These are phyloP conservation scores for Dendrophyllia cribrosa DNA, from an alignment of 64 coral and sea anemone species.

Conservation along the genomic window DNA sequence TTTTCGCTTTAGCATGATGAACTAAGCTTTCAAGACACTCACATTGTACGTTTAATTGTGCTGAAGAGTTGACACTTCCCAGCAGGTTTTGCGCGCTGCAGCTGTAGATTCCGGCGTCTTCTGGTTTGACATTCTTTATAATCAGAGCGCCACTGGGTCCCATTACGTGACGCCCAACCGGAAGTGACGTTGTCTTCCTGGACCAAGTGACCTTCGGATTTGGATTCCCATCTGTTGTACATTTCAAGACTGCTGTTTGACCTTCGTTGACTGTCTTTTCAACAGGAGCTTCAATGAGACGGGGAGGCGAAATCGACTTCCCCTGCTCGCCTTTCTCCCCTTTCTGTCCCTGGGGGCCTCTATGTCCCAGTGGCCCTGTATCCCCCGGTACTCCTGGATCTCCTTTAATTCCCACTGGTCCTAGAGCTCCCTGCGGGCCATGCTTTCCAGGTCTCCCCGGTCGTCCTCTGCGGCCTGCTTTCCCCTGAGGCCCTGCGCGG, in stretches of 20 bases:
- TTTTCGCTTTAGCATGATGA: no score
- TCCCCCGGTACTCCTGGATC: neutral
- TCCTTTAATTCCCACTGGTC: neutral
- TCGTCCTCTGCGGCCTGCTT: no score
- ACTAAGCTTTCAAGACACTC: neutral
- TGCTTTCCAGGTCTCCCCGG: neutral
- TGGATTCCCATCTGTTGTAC: conserved; percentile 46
- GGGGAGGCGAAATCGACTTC: neutral
- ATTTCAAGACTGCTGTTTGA: conserved; percentile 4
- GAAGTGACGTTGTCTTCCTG: neutral
- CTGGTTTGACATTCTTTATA: neutral
- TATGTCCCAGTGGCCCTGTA: neutral
- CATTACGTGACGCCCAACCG: neutral
- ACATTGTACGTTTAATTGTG: conserved; percentile 32
- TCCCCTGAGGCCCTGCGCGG: no score
- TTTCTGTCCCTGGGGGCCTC: conserved; percentile 18
- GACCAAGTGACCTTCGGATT: conserved; percentile 43
- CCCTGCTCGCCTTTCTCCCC: conserved; percentile 10
- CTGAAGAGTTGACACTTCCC: conserved; percentile 14
- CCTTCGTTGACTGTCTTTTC: conserved; percentile 17
- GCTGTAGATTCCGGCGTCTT: conserved; percentile 49
- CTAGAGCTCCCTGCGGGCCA: neutral
- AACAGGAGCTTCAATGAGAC: neutral
- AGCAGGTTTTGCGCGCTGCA: conserved; percentile 36
- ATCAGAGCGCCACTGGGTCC: neutral